A percentile compares a stretch with the other conserved stretches of the same genome.
Evolutionary conservation across 2,797 vertebrate species (phyloP).

Genomic region (Todus mexicanus): DNA sequence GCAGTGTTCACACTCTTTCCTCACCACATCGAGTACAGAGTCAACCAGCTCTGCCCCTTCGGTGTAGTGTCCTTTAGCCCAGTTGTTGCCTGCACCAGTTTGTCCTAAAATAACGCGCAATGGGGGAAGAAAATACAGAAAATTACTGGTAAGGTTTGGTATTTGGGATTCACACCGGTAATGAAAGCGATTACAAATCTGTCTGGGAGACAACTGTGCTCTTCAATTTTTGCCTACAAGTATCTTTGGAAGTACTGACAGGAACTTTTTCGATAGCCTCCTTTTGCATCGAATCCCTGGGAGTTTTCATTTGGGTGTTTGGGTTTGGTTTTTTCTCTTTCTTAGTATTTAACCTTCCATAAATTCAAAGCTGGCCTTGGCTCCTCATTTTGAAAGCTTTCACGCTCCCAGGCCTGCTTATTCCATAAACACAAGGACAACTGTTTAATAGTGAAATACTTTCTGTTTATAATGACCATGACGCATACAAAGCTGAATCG

Average conservation of each 20-base stretch:
- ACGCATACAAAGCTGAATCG: not conserved
- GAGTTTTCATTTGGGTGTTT: not conserved
- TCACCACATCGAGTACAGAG: conserved; percentile 87
- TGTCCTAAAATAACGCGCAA: conserved; percentile 79
- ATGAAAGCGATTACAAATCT: not conserved
- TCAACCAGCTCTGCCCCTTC: conserved; percentile 94
- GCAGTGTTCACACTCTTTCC: conserved; percentile 91
- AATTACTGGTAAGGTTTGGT: not conserved
- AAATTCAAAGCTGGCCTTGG: not conserved
- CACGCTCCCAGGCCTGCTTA: not conserved
- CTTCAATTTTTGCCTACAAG: not conserved
- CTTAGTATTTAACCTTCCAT: not conserved
- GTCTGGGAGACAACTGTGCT: not conserved
- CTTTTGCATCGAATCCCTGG: not conserved
- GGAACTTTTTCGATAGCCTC: not conserved
- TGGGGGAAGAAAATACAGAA: not conserved
- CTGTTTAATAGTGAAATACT: not conserved
- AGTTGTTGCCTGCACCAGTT: conserved; percentile 95
- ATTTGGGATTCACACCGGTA: not conserved
- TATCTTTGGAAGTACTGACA: not conserved
- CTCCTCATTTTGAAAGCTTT: not conserved
- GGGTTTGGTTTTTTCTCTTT: rapidly evolving
- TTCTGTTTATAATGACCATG: not conserved
- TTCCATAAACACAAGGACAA: not conserved
- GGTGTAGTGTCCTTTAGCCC: conserved; percentile 96